These are phyloP conservation scores for Amphipyra berbera DNA, from an alignment of 2,888 invertebrate genomes.

Conservation along the genomic window DNA sequence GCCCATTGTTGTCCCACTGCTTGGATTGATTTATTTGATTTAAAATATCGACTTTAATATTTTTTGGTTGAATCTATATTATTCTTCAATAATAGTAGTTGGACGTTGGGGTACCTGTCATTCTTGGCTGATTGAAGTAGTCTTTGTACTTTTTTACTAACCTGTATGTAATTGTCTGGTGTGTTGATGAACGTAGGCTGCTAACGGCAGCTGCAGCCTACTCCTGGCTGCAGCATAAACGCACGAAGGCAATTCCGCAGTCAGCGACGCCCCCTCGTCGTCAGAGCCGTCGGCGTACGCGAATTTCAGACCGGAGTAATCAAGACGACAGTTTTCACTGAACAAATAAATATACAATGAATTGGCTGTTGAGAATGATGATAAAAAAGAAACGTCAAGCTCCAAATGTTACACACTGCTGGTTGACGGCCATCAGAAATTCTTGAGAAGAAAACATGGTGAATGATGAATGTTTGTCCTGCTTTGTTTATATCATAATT, in stretches of 20 bases:
- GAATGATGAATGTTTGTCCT: not conserved
- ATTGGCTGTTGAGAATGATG: not conserved
- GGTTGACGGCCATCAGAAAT: not conserved
- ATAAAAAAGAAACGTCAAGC: not conserved
- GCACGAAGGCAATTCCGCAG: conserved; percentile 94
- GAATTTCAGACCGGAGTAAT: conserved; percentile 82
- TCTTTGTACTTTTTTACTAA: too few species aligned
- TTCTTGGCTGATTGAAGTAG: too few species aligned
- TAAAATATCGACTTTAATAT: too few species aligned
- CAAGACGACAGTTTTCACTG: conserved; percentile 81
- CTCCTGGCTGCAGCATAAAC: conserved; percentile 92
- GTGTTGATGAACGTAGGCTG: conserved; percentile 87
- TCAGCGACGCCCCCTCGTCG: conserved; percentile 87
- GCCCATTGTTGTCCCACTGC: too few species aligned
- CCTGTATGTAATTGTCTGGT: conserved; percentile 82
- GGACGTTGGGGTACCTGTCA: too few species aligned
- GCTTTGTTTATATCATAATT: not conserved
- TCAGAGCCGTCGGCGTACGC: conserved; percentile 84
- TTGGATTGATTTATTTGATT: too few species aligned
- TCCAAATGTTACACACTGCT: conserved; percentile 2
- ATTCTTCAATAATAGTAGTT: too few species aligned
- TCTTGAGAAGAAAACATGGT: not conserved
- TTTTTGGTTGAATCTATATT: too few species aligned
- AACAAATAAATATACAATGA: conserved; percentile 12
- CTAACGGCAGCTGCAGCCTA: conserved; percentile 80